These are phyloP conservation scores for Anseranas semipalmata DNA, from an alignment of 2,113 vertebrate species.

Conservation along the genomic window DNA sequence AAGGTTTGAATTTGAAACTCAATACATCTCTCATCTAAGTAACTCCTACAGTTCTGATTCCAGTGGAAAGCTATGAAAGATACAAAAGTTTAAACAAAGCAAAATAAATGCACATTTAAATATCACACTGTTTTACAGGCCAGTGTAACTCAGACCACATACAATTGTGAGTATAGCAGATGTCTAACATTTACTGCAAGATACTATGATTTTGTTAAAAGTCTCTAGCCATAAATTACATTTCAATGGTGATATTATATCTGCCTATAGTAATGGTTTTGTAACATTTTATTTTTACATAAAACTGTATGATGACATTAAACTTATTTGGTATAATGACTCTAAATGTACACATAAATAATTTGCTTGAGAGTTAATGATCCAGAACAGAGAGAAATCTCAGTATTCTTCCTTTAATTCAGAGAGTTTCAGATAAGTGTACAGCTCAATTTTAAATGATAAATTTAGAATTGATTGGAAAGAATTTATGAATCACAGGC, in stretches of 20 bases:
- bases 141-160: background rate
- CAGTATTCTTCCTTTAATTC: background rate
- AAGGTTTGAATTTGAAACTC: conserved; percentile 37
- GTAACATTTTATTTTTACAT: background rate
- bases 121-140: background rate
- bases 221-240: background rate
- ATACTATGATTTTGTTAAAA: background rate
- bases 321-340: background rate
- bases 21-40: conserved; percentile 3
- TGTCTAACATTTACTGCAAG: background rate
- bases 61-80: conserved; percentile 24
- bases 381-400: background rate
- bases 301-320: background rate
- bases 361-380: background rate
- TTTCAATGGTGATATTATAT: background rate
- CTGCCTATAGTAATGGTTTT: background rate
- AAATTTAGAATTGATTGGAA: background rate
- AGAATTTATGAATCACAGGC: background rate
- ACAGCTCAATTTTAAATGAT: background rate
- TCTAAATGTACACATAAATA: background rate
- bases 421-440: background rate
- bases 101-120: conserved; percentile 16
- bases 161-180: background rate
- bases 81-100: background rate
- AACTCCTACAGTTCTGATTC: background rate